These are phyloP conservation scores for Acrocyrtus sp. DNA, from an alignment of 2,888 invertebrate species.

Conservation along the genomic window DNA sequence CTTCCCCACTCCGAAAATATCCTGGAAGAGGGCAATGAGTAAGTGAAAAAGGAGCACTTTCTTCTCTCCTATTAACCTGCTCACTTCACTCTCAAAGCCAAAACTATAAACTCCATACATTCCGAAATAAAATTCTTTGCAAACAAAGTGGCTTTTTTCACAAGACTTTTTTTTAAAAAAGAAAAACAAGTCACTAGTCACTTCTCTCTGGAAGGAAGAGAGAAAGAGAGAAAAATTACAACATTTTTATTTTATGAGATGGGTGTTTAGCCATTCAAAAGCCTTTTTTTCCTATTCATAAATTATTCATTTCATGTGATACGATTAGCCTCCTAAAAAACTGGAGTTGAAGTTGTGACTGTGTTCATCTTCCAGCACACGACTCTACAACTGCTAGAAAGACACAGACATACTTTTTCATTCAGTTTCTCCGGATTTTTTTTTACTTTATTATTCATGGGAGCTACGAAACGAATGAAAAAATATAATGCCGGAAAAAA, in stretches of 20 bases:
- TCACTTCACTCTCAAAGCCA: neutral
- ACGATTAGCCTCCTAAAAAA: neutral
- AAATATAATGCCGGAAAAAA: neutral
- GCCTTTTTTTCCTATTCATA: slow-evolving; percentile 37
- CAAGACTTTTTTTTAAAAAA: too few relatives aligned
- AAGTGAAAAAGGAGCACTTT: too few relatives aligned
- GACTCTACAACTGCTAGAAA: too few relatives aligned
- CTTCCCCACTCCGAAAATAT: slow-evolving; percentile 66
- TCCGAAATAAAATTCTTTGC: neutral
- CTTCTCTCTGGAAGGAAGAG: too few relatives aligned
- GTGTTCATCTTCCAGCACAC: neutral
- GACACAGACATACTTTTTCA: neutral
- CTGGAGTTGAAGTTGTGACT: neutral
- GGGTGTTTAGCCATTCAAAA: neutral
- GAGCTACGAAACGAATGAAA: neutral
- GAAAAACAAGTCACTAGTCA: too few relatives aligned
- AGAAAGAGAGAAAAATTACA: neutral
- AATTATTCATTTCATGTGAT: slow-evolving; percentile 55
- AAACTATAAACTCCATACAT: too few relatives aligned
- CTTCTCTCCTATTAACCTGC: neutral
- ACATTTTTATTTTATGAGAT: neutral
- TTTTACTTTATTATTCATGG: neutral
- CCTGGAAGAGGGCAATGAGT: slow-evolving; percentile 67
- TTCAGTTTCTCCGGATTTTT: neutral
- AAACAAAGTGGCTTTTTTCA: neutral